A percentile compares a stretch with the other conserved stretches of the same genome.
These are phyloP conservation scores for Caradrina kadenii DNA, from an alignment of 2,888 invertebrate genomes.

Conservation along the genomic window DNA sequence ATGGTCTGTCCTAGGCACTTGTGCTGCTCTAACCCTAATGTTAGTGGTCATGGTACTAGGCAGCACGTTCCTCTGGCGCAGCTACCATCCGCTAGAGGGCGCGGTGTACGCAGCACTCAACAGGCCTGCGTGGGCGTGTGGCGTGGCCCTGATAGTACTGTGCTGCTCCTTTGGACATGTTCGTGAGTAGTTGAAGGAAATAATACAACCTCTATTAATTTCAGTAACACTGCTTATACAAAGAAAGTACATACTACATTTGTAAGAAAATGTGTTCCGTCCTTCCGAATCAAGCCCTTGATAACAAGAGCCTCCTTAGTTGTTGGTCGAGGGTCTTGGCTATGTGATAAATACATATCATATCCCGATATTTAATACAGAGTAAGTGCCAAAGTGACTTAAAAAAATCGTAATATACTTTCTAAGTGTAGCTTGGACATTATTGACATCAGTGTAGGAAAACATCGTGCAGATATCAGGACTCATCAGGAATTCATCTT, in stretches of 20 bases:
- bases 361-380: too few relatives aligned
- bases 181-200: conserved; percentile 78
- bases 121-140: conserved; percentile 89
- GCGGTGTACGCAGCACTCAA: conserved; percentile 90
- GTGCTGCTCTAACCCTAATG: conserved; percentile 84
- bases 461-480: too few relatives aligned
- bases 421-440: too few relatives aligned
- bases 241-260: too few relatives aligned
- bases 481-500: too few relatives aligned
- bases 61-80: conserved; percentile 87
- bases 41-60: conserved; percentile 85
- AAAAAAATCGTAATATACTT: too few relatives aligned
- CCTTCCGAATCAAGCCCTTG: background rate
- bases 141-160: conserved; percentile 85
- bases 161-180: conserved; percentile 89
- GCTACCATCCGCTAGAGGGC: conserved; percentile 87
- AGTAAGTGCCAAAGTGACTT: too few relatives aligned
- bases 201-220: background rate
- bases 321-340: background rate
- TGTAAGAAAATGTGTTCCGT: too few relatives aligned
- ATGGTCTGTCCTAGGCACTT: conserved; percentile 83
- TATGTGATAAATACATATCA: too few relatives aligned
- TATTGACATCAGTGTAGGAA: too few relatives aligned
- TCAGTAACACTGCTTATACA: background rate
- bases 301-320: background rate